Conservation (phyloP, 1,140 invertebrate genomes). For the Bombus polaris region DNA sequence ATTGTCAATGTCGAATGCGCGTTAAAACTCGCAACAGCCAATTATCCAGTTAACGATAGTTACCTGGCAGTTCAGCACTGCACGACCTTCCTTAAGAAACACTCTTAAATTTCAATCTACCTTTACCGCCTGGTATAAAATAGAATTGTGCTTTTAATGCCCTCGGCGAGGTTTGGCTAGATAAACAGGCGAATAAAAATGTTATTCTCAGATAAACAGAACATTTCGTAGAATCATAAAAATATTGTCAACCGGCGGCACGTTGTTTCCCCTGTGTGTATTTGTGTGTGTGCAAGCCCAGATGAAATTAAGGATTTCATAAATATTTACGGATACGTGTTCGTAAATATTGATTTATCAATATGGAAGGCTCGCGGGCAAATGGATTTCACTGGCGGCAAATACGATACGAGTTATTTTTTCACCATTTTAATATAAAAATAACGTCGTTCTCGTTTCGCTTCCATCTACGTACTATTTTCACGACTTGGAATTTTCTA, state of each 20-base stretch:
- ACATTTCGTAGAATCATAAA: not conserved
- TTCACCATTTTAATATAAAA: not conserved
- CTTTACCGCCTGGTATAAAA: not conserved
- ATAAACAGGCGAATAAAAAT: not conserved
- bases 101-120: not conserved
- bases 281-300: fast-evolving
- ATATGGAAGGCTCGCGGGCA: not conserved
- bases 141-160: not conserved
- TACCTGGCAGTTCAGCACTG: not conserved
- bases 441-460: not conserved
- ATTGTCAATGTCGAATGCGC: not conserved
- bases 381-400: not conserved
- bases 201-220: not conserved
- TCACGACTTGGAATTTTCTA: not conserved
- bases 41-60: not conserved
- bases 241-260: not conserved
- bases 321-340: not conserved
- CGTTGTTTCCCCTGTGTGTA: not conserved
- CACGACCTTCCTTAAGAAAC: not conserved
- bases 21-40: not conserved
- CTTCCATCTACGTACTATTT: not conserved
- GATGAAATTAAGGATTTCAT: not conserved
- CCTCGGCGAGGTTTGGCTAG: not conserved
- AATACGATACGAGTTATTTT: not conserved
- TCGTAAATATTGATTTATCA: not conserved